Base-by-base conservation (phyloP, 2,888 invertebrate species). In the Malacosoma neustria region DNA sequence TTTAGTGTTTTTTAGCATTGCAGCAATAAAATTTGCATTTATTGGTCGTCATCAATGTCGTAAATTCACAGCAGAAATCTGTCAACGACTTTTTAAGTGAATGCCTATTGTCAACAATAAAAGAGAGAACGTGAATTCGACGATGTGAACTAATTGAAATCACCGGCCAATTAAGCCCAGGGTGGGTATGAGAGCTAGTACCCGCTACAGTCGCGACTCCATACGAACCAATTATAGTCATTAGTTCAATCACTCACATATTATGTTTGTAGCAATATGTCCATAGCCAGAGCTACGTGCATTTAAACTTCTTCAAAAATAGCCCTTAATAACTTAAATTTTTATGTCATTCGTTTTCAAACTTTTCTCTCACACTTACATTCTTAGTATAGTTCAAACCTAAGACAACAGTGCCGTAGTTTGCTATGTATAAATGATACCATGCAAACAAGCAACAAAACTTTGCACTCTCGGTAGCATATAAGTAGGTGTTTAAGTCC, bases 11-110 rank as follows among this genome's bases (percentile, higher is more conserved):
- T n/a, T n/a, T n/a, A n/a, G n/a, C n/a, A n/a, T n/a, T n/a, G n/a
- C n/a, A 82, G 82, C 77, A 77, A 82, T 84, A 79, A 85, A 85
- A 86, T 85, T 82, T 82, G 74, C 84, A 85, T 85, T 85, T 84
- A 85, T 84, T 77, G 81, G 77, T 72, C 79, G 75, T 80, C 79
- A 65, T 69, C 70, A 66, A 61, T 65, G 70, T 71, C 74, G 68
- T 84, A 82, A 84, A 81, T 76, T 74, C 65, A 66, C 67, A 64
- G 61, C 58, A 76, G 75, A 62, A 69, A 79, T 60, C 73, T 81
- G 76, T 72, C 71, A 79, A 79, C 74, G 79, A 77, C 77, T 73
- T 73, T 82, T 75, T 74, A 69, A 80, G 72, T 77, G 75, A 77
- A 82, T 77, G 63, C 79, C 72, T 70, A 65, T 57, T 67, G 56